These are phyloP conservation scores for Cepaea nemoralis DNA, from an alignment of 1,140 invertebrate genomes.

Conservation along the genomic window DNA sequence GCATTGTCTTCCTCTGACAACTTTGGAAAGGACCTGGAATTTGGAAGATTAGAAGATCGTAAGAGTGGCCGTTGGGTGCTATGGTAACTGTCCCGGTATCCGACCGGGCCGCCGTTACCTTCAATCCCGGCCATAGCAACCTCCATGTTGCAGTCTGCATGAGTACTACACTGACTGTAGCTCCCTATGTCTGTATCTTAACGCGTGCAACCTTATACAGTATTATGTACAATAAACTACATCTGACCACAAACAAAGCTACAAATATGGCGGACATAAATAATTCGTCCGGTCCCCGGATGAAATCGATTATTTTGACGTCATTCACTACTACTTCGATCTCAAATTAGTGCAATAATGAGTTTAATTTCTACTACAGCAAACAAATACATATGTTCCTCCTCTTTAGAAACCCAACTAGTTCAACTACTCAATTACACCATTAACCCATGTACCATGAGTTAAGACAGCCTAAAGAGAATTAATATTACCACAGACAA, in stretches of 20 bases:
- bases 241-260: slow-evolving; percentile 46
- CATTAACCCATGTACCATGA: no score
- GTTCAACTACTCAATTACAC: no score
- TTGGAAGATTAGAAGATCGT: slow-evolving; percentile 62
- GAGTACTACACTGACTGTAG: slow-evolving; percentile 22
- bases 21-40: slow-evolving; percentile 94
- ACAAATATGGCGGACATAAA: slow-evolving; percentile 57
- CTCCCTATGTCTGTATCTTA: slow-evolving; percentile 33
- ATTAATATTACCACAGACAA: no score
- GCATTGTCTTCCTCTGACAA: slow-evolving; percentile 87
- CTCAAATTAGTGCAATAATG: slow-evolving; percentile 2
- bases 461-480: no score
- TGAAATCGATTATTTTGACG: slow-evolving; percentile 56
- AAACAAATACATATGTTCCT: background rate
- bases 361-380: background rate
- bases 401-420: background rate
- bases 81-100: slow-evolving; percentile 49
- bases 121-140: slow-evolving; percentile 68
- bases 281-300: slow-evolving; percentile 50
- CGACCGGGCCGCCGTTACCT: slow-evolving; percentile 66
- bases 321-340: slow-evolving; percentile 42
- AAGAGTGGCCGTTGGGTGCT: slow-evolving; percentile 42
- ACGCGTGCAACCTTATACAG: background rate
- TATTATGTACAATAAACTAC: no score
- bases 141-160: slow-evolving; percentile 73